Evolutionary conservation across 2,113 vertebrate genomes (phyloP).

Genomic region (Pangasianodon gigas): DNA sequence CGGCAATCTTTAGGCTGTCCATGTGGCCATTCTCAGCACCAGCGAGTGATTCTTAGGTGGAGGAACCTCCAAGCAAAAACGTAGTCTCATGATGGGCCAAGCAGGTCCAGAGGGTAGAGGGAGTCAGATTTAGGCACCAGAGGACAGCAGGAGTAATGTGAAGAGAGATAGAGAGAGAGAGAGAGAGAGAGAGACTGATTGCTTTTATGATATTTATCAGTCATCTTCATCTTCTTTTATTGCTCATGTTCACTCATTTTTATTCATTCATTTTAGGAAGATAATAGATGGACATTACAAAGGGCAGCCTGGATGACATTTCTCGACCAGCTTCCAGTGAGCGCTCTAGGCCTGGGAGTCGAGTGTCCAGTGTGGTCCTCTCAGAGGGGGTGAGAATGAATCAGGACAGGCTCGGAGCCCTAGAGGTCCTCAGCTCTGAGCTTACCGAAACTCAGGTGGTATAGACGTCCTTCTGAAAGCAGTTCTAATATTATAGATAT

Average conservation of each 20-base stretch:
- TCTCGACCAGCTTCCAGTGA: slow-evolving; percentile 75
- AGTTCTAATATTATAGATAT: background rate
- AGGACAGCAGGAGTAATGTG: too few species aligned
- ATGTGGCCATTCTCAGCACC: too few species aligned
- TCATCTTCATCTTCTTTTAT: background rate
- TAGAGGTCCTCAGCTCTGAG: slow-evolving; percentile 77
- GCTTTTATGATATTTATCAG: background rate
- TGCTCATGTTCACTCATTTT: background rate
- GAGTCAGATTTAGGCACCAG: too few species aligned
- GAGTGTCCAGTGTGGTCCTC: slow-evolving; percentile 63
- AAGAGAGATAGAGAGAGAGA: background rate
- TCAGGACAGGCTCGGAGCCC: slow-evolving; percentile 53
- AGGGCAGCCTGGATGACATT: slow-evolving; percentile 77
- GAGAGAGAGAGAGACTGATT: background rate
- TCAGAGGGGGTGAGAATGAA: slow-evolving; percentile 52
- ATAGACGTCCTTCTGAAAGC: background rate
- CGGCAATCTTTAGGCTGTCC: too few species aligned
- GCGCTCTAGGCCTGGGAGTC: slow-evolving; percentile 62
- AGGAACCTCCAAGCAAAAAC: too few species aligned
- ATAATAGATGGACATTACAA: slow-evolving; percentile 79
- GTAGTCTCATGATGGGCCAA: too few species aligned
- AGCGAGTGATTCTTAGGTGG: too few species aligned
- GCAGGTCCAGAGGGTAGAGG: too few species aligned
- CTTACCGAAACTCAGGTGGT: slow-evolving; percentile 71
- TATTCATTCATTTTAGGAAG: background rate